Conservation (phyloP, 2,113 vertebrate genomes). For the Empidonax alnorum region DNA sequence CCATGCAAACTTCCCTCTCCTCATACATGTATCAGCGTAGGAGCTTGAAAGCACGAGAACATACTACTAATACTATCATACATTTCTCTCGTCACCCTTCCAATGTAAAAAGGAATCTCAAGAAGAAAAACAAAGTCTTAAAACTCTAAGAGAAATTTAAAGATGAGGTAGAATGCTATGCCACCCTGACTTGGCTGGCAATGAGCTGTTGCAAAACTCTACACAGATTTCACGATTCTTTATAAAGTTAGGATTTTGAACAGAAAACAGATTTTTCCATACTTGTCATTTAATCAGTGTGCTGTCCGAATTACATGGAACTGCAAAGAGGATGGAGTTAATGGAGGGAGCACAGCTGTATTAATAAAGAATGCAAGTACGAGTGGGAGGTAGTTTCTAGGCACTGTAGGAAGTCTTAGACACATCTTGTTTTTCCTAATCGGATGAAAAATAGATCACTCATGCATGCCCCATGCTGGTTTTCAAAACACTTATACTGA, state of each 20-base stretch:
- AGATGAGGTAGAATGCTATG: neutral
- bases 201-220: neutral
- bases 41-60: neutral
- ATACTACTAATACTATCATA: neutral
- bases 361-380: neutral
- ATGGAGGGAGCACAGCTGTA: neutral
- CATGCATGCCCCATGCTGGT: neutral
- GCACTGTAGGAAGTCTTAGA: neutral
- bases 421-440: constrained; percentile 22
- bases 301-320: neutral
- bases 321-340: neutral
- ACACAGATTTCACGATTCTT: neutral
- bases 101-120: neutral
- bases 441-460: constrained; percentile 55
- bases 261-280: neutral
- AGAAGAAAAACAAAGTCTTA: neutral
- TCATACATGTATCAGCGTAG: neutral
- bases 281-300: neutral
- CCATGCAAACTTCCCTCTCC: neutral
- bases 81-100: neutral
- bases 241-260: neutral
- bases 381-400: neutral
- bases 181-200: fast-evolving
- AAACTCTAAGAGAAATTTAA: neutral
- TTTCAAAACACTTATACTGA: constrained; percentile 27